Conservation (phyloP, 2,113 vertebrate genomes). For the Lophotis ruficrista region DNA sequence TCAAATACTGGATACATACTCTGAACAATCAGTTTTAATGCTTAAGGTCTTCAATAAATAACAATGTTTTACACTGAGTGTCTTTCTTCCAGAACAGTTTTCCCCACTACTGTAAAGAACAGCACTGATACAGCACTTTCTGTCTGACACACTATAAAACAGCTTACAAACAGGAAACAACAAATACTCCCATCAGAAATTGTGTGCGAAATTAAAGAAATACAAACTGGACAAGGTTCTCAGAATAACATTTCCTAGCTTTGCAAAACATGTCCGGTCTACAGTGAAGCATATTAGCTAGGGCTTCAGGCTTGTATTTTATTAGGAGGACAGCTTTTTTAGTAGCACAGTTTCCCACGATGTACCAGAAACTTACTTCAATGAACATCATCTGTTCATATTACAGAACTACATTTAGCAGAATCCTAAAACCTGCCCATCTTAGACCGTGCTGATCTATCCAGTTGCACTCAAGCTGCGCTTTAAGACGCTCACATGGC, state of each 20-base stretch:
- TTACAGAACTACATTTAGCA: not conserved
- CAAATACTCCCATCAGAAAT: not conserved
- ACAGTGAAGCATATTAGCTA: not conserved
- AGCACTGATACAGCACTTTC: not conserved
- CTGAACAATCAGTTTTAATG: not conserved
- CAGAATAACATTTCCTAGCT: not conserved
- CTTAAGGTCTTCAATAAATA: not conserved
- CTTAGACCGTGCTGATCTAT: rapidly evolving
- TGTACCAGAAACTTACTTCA: not conserved
- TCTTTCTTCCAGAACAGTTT: not conserved
- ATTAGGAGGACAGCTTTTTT: not conserved
- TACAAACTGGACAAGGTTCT: not conserved
- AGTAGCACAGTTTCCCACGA: not conserved
- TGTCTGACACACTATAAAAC: not conserved
- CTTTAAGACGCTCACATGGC: not conserved
- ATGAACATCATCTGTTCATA: not conserved
- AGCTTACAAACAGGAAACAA: not conserved
- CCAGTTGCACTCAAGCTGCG: not conserved
- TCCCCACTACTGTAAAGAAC: not conserved
- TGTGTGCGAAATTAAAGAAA: not conserved
- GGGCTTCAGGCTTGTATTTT: not conserved
- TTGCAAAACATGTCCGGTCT: not conserved
- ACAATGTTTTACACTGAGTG: not conserved
- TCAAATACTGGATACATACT: not conserved
- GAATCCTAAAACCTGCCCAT: not conserved